Conservation (phyloP, 2,888 invertebrate species). For the Zygogramma bicolorata region DNA sequence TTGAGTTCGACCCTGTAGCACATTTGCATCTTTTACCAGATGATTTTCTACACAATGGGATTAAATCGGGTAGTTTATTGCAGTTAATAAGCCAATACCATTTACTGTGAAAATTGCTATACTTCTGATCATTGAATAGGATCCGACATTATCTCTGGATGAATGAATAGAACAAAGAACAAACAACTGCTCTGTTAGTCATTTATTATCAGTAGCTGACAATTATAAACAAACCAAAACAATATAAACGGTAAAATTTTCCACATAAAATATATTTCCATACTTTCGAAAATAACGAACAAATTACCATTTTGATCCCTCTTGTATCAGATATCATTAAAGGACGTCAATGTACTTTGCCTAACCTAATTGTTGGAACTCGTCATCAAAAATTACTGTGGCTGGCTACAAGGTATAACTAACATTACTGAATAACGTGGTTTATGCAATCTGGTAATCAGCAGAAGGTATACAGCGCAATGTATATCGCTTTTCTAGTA, state of each 20-base stretch:
- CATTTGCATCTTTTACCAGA: no score
- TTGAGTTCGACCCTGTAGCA: no score
- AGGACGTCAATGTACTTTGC: neutral
- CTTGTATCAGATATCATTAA: neutral
- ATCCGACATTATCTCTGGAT: no score
- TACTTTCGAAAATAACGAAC: neutral
- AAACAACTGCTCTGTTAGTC: neutral
- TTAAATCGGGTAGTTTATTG: no score
- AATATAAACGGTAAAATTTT: neutral
- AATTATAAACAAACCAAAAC: neutral
- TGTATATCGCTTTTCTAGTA: no score
- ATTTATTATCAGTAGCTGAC: neutral
- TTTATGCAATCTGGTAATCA: neutral
- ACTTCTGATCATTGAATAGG: no score
- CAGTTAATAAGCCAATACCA: no score
- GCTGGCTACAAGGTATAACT: neutral
- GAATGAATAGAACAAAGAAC: no score
- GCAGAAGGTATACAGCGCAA: neutral
- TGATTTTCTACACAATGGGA: no score
- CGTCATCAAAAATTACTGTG: neutral
- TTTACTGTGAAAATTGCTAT: no score
- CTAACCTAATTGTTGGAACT: neutral
- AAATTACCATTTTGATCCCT: neutral
- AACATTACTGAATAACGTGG: neutral
- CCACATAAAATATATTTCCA: slow-evolving; percentile 3